Conservation (phyloP, 2,797 vertebrate species). For the Hypotaenidia philippensis region DNA sequence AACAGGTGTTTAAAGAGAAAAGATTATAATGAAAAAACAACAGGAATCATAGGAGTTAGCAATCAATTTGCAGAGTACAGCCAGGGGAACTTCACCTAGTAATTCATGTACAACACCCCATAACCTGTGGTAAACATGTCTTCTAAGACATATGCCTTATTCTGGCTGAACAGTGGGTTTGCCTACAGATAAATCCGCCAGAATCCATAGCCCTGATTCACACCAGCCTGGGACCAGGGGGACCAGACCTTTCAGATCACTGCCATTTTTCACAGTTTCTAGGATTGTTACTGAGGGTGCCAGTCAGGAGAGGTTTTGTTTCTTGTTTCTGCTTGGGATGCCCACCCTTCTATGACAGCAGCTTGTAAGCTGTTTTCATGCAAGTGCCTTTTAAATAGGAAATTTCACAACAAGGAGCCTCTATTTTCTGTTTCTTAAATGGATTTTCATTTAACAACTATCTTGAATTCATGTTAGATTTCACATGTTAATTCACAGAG, state of each 20-base stretch:
- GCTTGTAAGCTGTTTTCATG: neutral
- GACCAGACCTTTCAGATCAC: neutral
- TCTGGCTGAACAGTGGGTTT: neutral
- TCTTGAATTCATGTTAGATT: neutral
- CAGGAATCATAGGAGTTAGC: neutral
- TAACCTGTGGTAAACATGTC: slow-evolving; percentile 42
- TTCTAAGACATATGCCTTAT: neutral
- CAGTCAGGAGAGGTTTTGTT: neutral
- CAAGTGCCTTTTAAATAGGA: neutral
- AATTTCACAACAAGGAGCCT: neutral
- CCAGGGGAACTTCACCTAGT: neutral
- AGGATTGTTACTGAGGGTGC: neutral
- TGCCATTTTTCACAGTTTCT: neutral
- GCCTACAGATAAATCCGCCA: neutral
- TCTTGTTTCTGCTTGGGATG: neutral
- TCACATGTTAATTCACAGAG: neutral
- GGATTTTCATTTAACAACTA: neutral
- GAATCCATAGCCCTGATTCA: neutral
- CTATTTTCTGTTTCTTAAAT: neutral
- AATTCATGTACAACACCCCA: slow-evolving; percentile 20
- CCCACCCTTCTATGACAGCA: neutral
- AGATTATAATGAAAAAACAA: neutral
- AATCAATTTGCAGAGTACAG: neutral
- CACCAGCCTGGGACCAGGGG: fast-evolving
- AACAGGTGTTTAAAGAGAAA: neutral